phyloP scores from a whole-genome alignment of 2,113 vertebrate genomes.

The Illadopsis cleaveri region DNA sequence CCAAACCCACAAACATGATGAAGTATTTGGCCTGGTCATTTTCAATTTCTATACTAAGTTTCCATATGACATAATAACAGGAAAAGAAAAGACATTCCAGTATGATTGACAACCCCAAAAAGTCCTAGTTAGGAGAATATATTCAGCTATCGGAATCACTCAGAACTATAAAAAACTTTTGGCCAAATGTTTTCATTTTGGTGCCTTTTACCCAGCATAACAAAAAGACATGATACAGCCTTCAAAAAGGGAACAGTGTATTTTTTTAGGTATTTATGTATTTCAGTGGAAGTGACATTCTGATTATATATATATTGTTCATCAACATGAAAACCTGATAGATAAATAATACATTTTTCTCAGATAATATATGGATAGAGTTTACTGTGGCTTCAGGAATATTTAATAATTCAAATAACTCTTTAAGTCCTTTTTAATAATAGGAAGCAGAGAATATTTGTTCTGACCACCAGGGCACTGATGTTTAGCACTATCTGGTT shows the following conservation, averaged over 20 bases:
- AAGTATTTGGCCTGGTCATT: neutral
- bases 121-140: neutral
- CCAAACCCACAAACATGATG: neutral
- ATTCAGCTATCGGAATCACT: neutral
- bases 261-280: neutral
- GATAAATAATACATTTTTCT: neutral
- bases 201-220: neutral
- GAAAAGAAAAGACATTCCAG: neutral
- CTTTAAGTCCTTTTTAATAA: neutral
- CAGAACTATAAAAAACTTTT: neutral
- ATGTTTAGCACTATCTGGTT: neutral
- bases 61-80: neutral
- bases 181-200: neutral
- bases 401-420: neutral
- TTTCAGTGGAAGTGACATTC: neutral
- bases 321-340: neutral
- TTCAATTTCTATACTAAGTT: neutral
- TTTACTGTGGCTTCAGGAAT: neutral
- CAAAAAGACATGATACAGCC: neutral
- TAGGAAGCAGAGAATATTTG: neutral
- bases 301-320: neutral
- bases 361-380: neutral
- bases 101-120: neutral
- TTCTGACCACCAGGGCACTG: neutral
- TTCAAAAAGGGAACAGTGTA: neutral